These are phyloP conservation scores for Sciurus vulgaris DNA, from an alignment of 2,797 vertebrate genomes.

Conservation along the genomic window DNA sequence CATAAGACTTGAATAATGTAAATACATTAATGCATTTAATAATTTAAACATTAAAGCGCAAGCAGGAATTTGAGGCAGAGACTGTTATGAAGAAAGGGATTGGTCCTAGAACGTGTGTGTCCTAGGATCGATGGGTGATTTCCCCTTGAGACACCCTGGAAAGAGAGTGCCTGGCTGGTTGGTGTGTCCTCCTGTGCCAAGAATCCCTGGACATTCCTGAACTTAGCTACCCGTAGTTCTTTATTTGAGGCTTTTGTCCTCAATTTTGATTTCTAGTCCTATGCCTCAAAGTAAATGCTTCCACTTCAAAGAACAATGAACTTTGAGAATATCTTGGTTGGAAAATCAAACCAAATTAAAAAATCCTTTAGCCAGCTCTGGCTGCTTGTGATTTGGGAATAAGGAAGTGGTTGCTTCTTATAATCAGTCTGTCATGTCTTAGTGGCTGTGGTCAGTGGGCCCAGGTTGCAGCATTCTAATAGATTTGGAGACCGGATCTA, in stretches of 20 bases:
- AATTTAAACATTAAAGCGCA: conserved; percentile 99
- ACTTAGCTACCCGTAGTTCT: conserved; percentile 54
- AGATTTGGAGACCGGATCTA: neutral
- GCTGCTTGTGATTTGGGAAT: neutral
- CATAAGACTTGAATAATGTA: conserved; percentile 99
- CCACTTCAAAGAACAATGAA: conserved; percentile 57
- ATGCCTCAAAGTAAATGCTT: conserved; percentile 60
- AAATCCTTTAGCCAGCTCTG: conserved; percentile 54
- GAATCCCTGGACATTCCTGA: conserved; percentile 80
- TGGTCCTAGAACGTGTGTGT: conserved; percentile 87
- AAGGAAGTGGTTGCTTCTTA: neutral
- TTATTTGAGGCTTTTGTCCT: neutral
- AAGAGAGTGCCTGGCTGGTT: conserved; percentile 79
- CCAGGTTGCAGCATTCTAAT: neutral
- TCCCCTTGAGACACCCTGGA: conserved; percentile 89
- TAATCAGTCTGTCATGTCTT: neutral
- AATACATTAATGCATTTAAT: conserved; percentile 99
- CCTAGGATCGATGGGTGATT: conserved; percentile 89
- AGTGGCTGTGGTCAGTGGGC: neutral
- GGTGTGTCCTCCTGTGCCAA: conserved; percentile 75
- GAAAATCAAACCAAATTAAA: conserved; percentile 63
- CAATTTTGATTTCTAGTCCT: neutral
- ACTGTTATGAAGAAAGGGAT: conserved; percentile 90
- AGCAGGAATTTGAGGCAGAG: conserved; percentile 90
- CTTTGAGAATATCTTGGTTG: conserved; percentile 54